Percentiles rank a stretch among this genome's conserved stretches.
Evolutionary conservation across 2,888 invertebrate genomes (phyloP).

Genomic region (Tinea semifulvella): DNA sequence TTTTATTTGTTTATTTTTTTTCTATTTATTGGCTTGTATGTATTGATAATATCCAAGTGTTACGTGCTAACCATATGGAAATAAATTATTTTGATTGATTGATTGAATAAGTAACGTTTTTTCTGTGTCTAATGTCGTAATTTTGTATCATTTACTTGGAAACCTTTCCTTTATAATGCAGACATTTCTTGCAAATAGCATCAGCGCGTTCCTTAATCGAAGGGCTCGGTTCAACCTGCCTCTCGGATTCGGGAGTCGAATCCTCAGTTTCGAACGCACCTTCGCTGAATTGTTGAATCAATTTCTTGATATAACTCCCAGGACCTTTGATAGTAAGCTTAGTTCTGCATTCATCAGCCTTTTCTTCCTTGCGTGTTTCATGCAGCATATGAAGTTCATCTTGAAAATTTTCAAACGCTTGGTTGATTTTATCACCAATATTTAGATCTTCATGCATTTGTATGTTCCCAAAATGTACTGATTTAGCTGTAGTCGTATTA

Average conservation of each 20-base stretch:
- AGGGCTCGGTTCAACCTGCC: constrained; percentile 35
- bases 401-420: constrained; percentile 49
- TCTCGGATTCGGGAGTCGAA: constrained; percentile 45
- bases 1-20: no score
- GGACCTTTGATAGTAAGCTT: constrained; percentile 54
- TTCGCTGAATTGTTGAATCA: constrained; percentile 61
- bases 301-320: constrained; percentile 55
- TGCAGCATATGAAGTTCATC: constrained; percentile 43
- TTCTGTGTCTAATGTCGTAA: background rate
- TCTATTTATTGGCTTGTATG: no score
- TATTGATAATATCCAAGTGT: no score
- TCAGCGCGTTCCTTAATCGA: constrained; percentile 53
- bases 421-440: constrained; percentile 42
- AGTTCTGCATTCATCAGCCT: constrained; percentile 31
- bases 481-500: constrained; percentile 18
- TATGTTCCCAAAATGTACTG: constrained; percentile 24
- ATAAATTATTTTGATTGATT: no score
- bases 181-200: constrained; percentile 60
- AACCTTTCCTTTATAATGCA: constrained; percentile 54
- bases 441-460: constrained; percentile 46
- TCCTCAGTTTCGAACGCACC: constrained; percentile 48
- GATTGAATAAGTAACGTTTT: background rate
- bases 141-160: background rate
- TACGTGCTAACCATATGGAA: no score
- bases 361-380: constrained; percentile 30